phyloP scores from a whole-genome alignment of 53 echinoderm and acorn worm species.

The Paracentrotus lividus region DNA sequence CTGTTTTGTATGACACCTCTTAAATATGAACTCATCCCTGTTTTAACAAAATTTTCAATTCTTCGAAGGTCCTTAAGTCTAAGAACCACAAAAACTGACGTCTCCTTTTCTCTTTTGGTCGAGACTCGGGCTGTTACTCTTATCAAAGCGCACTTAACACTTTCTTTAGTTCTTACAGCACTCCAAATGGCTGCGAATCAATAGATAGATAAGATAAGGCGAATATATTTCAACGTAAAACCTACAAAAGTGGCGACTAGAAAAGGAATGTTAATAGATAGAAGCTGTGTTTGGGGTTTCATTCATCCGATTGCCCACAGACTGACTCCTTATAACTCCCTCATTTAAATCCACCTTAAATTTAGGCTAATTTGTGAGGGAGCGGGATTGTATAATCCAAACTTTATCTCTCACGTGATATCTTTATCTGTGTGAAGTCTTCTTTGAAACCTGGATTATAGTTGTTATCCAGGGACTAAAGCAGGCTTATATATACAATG shows the following conservation, averaged over 20 bases:
- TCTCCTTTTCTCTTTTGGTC: background rate
- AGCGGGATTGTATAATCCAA: background rate
- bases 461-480: background rate
- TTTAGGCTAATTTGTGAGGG: conserved; percentile 17
- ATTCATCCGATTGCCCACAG: conserved; percentile 28
- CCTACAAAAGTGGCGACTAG: conserved; percentile 23
- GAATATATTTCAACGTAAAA: conserved; percentile 2
- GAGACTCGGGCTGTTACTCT: conserved; percentile 1
- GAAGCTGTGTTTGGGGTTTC: conserved; percentile 18
- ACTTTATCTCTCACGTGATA: conserved; percentile 32
- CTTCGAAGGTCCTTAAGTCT: background rate
- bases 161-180: conserved; percentile 58
- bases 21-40: background rate
- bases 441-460: background rate
- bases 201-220: conserved; percentile 7
- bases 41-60: background rate
- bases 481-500: background rate
- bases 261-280: conserved; percentile 18
- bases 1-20: conserved; percentile 32
- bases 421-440: background rate
- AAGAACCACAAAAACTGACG: conserved; percentile 41
- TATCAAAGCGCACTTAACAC: conserved; percentile 17
- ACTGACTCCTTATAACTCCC: background rate
- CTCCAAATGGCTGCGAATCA: conserved; percentile 51
- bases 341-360: background rate